These are phyloP conservation scores for Crocuta crocuta DNA, from an alignment of 2,113 vertebrate species.

Conservation along the genomic window DNA sequence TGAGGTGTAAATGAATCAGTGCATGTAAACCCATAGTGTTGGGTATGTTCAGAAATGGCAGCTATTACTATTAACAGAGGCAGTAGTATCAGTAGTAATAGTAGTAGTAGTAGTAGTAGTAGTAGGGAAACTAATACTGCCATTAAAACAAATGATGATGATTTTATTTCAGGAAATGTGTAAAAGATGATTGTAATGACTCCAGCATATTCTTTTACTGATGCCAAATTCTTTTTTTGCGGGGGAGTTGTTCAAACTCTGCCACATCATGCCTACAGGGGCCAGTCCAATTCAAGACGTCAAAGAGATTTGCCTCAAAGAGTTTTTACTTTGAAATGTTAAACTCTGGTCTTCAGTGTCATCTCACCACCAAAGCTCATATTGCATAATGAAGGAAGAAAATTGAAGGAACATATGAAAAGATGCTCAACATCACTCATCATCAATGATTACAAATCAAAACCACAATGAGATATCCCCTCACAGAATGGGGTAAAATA, in stretches of 20 bases:
- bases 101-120: too few species aligned
- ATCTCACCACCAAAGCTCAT: neutral
- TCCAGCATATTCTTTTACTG: neutral
- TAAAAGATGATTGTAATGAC: rapidly evolving
- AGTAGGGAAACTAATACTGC: neutral
- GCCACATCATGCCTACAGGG: too few species aligned
- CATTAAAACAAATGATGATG: neutral
- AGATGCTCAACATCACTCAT: too few species aligned
- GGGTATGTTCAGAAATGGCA: neutral
- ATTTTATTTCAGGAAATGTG: neutral
- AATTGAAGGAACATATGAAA: too few species aligned
- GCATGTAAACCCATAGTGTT: neutral
- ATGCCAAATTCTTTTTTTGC: neutral
- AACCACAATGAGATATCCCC: too few species aligned
- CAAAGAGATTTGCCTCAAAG: neutral
- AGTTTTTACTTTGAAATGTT: neutral
- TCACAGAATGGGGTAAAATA: too few species aligned
- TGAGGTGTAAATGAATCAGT: neutral
- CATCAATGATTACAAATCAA: too few species aligned
- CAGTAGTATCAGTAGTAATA: neutral
- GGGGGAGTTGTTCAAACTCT: neutral
- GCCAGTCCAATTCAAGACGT: neutral
- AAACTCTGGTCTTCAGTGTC: neutral
- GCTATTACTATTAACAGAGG: neutral
- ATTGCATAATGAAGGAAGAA: neutral